These are phyloP conservation scores for Bolinopsis microptera DNA, from an alignment of 37 sponge, comb jelly and placozoan genomes.

Conservation along the genomic window DNA sequence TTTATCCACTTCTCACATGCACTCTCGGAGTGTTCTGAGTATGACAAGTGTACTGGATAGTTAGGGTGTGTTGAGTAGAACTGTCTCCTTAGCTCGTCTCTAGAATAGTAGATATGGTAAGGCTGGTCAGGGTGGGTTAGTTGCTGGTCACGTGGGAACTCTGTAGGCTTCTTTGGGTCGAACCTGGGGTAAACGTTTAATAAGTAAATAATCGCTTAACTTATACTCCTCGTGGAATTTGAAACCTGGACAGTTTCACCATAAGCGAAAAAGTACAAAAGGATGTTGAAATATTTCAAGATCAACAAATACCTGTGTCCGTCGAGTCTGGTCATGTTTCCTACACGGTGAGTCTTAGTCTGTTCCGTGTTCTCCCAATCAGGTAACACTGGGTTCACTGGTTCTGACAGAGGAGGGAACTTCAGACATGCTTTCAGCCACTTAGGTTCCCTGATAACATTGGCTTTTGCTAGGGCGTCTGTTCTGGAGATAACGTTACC, in stretches of 20 bases:
- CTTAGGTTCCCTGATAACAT: neutral
- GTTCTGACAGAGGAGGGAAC: constrained; percentile 7
- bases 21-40: neutral
- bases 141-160: neutral
- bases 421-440: constrained; percentile 46
- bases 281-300: no score
- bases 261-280: no score
- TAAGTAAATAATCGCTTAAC: no score
- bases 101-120: constrained; percentile 36
- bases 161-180: constrained; percentile 57
- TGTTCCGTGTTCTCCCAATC: constrained; percentile 24
- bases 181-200: no score
- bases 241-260: no score
- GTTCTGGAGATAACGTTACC: constrained; percentile 50
- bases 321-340: constrained; percentile 15
- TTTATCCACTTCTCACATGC: constrained; percentile 1
- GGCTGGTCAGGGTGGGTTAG: constrained; percentile 45
- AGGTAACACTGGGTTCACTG: constrained; percentile 26
- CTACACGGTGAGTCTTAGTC: constrained; percentile 33
- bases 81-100: constrained; percentile 29
- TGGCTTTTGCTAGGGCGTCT: neutral
- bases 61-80: constrained; percentile 4
- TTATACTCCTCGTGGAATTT: no score
- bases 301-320: constrained; percentile 21
- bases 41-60: neutral